phyloP scores from a whole-genome alignment of 2,888 invertebrate species.

The Laothoe populi region DNA sequence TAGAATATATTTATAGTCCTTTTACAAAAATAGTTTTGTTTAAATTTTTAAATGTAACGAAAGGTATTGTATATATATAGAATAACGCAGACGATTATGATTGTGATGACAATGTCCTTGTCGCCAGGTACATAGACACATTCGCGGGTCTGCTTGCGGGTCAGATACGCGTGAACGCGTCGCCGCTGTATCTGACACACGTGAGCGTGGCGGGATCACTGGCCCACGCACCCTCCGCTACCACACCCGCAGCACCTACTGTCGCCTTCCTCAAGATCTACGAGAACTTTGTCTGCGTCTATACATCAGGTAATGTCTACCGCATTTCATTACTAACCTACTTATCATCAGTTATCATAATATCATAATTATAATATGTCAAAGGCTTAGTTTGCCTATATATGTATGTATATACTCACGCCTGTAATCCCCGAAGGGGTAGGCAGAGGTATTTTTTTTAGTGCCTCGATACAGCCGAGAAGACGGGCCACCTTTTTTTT shows the following conservation, averaged over 20 bases:
- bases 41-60: no score
- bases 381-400: no score
- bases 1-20: no score
- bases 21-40: no score
- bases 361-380: no score
- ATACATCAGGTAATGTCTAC: constrained; percentile 89
- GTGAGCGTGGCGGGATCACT: constrained; percentile 95
- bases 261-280: constrained; percentile 93
- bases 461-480: no score
- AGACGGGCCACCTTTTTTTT: no score
- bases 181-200: constrained; percentile 93
- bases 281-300: constrained; percentile 95
- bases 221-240: constrained; percentile 84
- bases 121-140: constrained; percentile 93
- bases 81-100: not conserved
- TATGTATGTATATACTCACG: no score
- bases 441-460: no score
- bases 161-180: constrained; percentile 94
- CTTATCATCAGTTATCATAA: no score
- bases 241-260: constrained; percentile 88
- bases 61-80: no score
- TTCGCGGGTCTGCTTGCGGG: constrained; percentile 96
- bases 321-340: not conserved
- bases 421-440: no score
- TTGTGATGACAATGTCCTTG: constrained; percentile 11